Base-by-base conservation (phyloP, 2,888 invertebrate genomes). In the Drosophila lacicola region DNA sequence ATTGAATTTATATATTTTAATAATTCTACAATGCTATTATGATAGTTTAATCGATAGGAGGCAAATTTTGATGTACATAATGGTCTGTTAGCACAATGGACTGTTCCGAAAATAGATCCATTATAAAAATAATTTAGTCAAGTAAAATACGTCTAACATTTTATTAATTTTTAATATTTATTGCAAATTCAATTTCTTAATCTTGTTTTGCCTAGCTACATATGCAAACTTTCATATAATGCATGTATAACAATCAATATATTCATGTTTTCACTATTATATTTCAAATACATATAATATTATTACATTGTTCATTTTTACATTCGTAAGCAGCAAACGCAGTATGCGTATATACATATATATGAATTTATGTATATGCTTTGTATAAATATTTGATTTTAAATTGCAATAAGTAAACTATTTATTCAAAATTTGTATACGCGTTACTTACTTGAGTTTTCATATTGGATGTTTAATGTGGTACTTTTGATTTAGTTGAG, bases 181-280 rank as follows among this genome's bases (percentile, higher is more conserved):
- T 78, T 80, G 66, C 60, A 57, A 72, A 45, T 78, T 84, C 44
- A 84, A 76, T 82, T 81, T 70, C 21, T 67, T 80, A 45, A 56
- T 64, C 25, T 66, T 49, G 33, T 55, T 75, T 84, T 72, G 58
- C 83, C 83, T 83, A 83, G 69, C 83, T 83, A 83, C 83, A 82
- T 72, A 82, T 83, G 76, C 79, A 87, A 83, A 87, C 76, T 61
- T 72, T 84, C 55, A 61, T 62, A 62, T 76, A 71, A 80, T 83
- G 75, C 41, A 66, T 70, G 75, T 82, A 78, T 83, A 83, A 83
- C 82, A 83, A 83, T 87, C 60, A 82, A 82, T 83, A 67, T 79
- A 62, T 80, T 49, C 62, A 46, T 70, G 42, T 37, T 36, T 50
- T 68, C 58, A 42, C 70, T 61, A 75, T 29, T 74, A 78, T 72